phyloP scores from a whole-genome alignment of 2,888 invertebrate genomes.

The Drosophila cracens region DNA sequence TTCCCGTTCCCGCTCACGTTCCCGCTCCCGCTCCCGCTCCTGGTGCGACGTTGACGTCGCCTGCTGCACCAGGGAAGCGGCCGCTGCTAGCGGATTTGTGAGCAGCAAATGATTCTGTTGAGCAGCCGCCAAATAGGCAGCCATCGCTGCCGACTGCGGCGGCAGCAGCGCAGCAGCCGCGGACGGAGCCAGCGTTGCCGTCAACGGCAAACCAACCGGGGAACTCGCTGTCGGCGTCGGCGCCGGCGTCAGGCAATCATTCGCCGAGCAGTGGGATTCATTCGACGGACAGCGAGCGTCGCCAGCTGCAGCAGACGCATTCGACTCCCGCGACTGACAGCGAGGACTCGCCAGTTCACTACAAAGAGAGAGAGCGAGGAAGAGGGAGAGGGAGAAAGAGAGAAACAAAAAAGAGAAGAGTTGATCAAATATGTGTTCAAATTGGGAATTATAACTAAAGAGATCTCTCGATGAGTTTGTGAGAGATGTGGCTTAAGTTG shows the following conservation, averaged over 20 bases:
- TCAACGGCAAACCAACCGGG: conserved; percentile 87
- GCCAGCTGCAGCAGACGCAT: conserved; percentile 86
- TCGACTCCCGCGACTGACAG: conserved; percentile 93
- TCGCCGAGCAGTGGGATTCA: conserved; percentile 91
- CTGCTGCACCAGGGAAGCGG: conserved; percentile 87
- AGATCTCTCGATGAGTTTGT: not conserved
- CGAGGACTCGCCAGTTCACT: conserved; percentile 91
- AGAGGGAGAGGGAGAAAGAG: conserved; percentile 75
- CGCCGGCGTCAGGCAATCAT: conserved; percentile 85
- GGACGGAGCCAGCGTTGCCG: conserved; percentile 89
- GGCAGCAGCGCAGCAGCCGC: conserved; percentile 89
- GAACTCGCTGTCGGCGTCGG: conserved; percentile 85
- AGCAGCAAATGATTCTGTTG: conserved; percentile 91
- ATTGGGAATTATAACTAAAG: not conserved
- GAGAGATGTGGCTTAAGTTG: too few species aligned
- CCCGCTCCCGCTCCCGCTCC: conserved; percentile 50
- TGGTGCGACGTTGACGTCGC: conserved; percentile 75
- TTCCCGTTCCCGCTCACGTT: conserved; percentile 83
- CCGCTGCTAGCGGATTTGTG: conserved; percentile 90
- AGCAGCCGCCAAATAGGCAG: conserved; percentile 91
- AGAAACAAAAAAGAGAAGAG: not conserved
- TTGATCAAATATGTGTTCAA: not conserved
- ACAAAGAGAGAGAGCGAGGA: conserved; percentile 75
- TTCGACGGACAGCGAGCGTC: conserved; percentile 91
- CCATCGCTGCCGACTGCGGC: conserved; percentile 93